Evolutionary conservation across 1,140 invertebrate genomes (phyloP), one percentile per base, ranked within the genome.

Genomic region (Popillia japonica): DNA sequence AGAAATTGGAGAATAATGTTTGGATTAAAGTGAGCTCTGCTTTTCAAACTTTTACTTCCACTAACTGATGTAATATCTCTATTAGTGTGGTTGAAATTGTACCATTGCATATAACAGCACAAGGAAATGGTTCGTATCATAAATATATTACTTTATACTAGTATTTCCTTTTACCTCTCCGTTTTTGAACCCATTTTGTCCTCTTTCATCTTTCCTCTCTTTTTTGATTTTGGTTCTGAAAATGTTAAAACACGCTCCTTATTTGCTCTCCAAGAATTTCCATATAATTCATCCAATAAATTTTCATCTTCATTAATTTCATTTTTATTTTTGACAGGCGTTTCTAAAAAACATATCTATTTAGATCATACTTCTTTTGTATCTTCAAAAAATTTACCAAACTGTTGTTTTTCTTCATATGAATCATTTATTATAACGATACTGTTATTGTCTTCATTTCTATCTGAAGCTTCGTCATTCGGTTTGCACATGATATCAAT

Each of bases 241-340:
- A 76, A 77, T 8, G 81, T 76, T 78, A 84, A 77, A 78, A 86
- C 79, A 64, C 79, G 40, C n/a, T 84, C 79, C 76, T 81, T 80
- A 72, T 85, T 84, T 27, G 79, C 79, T 75, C 84, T 81, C 85
- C 85, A 86, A 61, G 75, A 81, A 40, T 80, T 80, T 20, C 85
- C 85, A 83, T 86, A 86, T 17, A 86, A 40, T 68, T 82, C 78
- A 78, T 86, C 85, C 59, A 86, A 78, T 40, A 86, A 74, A 34
- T 79, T 79, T 64, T 79, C 79, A 42, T 78, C 22, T 44, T 83
- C 80, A 41, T 79, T 72, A 11, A 64, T 6, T 61, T 78, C 77
- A 14, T 77, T 41, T 75, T 76, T 1, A 8, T n/a, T 64, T 44
- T 77, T 73, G 74, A 41, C 42, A 42, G 34, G 20, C 23, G 64